Evolutionary conservation across 2,888 invertebrate species (phyloP).

Genomic region (Epirrhoe alternata): DNA sequence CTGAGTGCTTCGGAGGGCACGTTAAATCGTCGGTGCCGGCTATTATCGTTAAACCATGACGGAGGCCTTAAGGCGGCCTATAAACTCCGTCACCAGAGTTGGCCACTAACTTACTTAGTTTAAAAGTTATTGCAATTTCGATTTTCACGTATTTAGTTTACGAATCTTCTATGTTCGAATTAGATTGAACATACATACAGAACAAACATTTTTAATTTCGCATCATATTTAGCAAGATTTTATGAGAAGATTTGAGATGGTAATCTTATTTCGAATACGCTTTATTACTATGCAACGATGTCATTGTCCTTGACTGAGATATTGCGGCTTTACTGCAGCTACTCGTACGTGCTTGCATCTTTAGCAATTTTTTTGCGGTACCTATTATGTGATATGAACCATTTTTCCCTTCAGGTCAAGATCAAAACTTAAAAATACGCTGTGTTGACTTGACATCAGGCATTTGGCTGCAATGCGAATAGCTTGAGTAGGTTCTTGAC

Average conservation of each 20-base stretch:
- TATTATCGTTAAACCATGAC: too few relatives aligned
- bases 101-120: too few relatives aligned
- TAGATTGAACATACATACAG: neutral
- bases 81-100: too few relatives aligned
- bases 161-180: neutral
- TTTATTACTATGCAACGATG: conserved; percentile 20
- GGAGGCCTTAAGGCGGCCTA: too few relatives aligned
- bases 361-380: neutral
- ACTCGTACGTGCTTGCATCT: neutral
- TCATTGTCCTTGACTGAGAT: conserved; percentile 42
- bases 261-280: neutral
- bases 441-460: too few relatives aligned
- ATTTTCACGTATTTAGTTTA: too few relatives aligned
- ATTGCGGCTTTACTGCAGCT: conserved; percentile 9
- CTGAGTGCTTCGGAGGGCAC: neutral
- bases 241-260: neutral
- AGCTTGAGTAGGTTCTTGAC: too few relatives aligned
- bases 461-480: too few relatives aligned
- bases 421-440: too few relatives aligned
- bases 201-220: neutral
- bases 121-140: too few relatives aligned
- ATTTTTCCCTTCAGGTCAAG: too few relatives aligned
- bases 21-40: neutral
- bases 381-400: too few relatives aligned
- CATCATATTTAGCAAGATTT: neutral